Percentiles rank a stretch among this genome's conserved stretches.
phyloP scores from a whole-genome alignment of 2,113 vertebrate species.

The Caretta caretta region DNA sequence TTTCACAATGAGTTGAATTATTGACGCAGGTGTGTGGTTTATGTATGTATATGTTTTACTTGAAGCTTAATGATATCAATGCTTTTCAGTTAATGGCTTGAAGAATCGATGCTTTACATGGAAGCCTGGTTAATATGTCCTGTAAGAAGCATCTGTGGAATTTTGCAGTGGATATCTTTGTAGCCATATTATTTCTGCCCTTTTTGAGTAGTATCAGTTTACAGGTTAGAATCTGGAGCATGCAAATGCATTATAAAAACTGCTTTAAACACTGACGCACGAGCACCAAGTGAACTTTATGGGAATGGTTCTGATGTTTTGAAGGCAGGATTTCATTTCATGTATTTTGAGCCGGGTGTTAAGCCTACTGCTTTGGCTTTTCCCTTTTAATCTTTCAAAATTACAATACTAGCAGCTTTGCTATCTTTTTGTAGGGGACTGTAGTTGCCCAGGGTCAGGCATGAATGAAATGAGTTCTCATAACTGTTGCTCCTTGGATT shows the following conservation, averaged over 20 bases:
- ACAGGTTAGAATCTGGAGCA: constrained; percentile 53
- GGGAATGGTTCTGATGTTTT: constrained; percentile 50
- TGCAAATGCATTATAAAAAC: constrained; percentile 31
- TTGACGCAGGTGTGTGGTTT: background rate
- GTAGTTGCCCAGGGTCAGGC: background rate
- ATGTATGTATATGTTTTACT: background rate
- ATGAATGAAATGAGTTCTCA: background rate
- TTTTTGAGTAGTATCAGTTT: constrained; percentile 68
- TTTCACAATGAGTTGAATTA: background rate
- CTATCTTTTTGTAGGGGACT: constrained; percentile 2
- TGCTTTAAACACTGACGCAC: constrained; percentile 18
- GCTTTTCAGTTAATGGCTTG: background rate
- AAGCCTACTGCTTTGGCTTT: constrained; percentile 42
- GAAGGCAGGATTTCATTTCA: constrained; percentile 33
- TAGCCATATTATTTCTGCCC: constrained; percentile 63
- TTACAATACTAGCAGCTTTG: constrained; percentile 52
- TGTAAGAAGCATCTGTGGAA: constrained; percentile 59
- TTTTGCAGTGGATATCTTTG: constrained; percentile 63
- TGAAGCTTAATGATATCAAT: background rate
- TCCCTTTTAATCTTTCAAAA: constrained; percentile 50
- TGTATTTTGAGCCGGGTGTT: constrained; percentile 60
- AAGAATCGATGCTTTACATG: background rate
- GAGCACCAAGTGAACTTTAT: constrained; percentile 18
- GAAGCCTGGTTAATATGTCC: constrained; percentile 46
- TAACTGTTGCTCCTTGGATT: background rate